Conservation (phyloP, 2,113 vertebrate genomes). For the Willisornis vidua region DNA sequence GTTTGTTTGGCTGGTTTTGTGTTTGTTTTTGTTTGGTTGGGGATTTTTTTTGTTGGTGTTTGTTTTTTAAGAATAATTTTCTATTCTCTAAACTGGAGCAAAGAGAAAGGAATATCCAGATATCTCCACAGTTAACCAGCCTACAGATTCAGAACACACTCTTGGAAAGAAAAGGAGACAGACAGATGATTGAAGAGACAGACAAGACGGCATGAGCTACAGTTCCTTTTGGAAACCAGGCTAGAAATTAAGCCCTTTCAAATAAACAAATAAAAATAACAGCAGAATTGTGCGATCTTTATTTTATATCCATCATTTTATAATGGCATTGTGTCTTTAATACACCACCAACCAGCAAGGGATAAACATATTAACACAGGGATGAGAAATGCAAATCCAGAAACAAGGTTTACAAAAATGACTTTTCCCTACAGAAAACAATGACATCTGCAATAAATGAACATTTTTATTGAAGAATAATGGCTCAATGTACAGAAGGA, state of each 20-base stretch:
- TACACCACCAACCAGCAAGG: background rate
- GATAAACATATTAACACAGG: background rate
- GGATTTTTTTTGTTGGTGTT: background rate
- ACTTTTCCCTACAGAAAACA: background rate
- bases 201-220: background rate
- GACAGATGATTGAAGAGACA: accelerated
- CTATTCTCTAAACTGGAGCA: background rate
- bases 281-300: background rate
- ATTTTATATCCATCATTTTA: background rate
- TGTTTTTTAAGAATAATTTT: background rate
- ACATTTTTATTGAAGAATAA: background rate
- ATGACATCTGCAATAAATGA: background rate
- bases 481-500: accelerated
- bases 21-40: background rate
- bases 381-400: background rate
- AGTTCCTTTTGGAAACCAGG: background rate
- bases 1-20: background rate
- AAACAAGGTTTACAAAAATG: background rate
- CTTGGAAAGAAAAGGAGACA: background rate
- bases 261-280: background rate
- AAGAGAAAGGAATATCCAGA: background rate
- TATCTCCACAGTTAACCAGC: background rate
- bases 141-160: accelerated
- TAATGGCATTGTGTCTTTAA: background rate
- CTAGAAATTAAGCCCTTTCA: background rate